phyloP scores from a whole-genome alignment of 2,797 vertebrate genomes.

The Cynodonichthys magdalenae region DNA sequence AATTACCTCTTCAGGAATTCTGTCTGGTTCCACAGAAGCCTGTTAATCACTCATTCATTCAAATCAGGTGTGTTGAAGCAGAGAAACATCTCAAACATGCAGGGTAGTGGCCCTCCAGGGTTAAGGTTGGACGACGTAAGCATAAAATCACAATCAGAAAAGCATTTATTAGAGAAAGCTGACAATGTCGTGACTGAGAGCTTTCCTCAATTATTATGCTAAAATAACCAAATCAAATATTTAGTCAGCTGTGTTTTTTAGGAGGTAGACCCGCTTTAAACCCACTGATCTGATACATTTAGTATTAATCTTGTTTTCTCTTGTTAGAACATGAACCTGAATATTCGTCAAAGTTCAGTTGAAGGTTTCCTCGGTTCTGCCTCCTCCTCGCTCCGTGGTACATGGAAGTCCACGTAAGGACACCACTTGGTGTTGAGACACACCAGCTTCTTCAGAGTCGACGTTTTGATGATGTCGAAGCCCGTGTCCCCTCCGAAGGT shows the following conservation, averaged over 20 bases:
- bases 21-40: too few species aligned
- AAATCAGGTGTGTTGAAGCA: too few species aligned
- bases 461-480: conserved; percentile 88
- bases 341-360: conserved; percentile 76
- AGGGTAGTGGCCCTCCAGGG: too few species aligned
- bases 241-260: conserved; percentile 11
- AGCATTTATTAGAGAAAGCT: too few species aligned
- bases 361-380: conserved; percentile 31
- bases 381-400: conserved; percentile 67
- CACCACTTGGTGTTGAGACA: conserved; percentile 91
- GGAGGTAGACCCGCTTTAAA: conserved; percentile 10
- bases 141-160: too few species aligned
- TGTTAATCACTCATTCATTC: too few species aligned
- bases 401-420: conserved; percentile 87
- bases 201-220: too few species aligned
- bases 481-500: conserved; percentile 90
- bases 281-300: not conserved
- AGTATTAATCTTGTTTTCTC: not conserved
- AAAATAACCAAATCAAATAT: not conserved
- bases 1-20: too few species aligned
- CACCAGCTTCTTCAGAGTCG: conserved; percentile 87
- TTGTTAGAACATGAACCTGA: not conserved
- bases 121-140: too few species aligned
- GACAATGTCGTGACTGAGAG: too few species aligned
- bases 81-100: too few species aligned